These are phyloP conservation scores for Cyprinodon diabolis DNA, from an alignment of 2,797 vertebrate species.

Conservation along the genomic window DNA sequence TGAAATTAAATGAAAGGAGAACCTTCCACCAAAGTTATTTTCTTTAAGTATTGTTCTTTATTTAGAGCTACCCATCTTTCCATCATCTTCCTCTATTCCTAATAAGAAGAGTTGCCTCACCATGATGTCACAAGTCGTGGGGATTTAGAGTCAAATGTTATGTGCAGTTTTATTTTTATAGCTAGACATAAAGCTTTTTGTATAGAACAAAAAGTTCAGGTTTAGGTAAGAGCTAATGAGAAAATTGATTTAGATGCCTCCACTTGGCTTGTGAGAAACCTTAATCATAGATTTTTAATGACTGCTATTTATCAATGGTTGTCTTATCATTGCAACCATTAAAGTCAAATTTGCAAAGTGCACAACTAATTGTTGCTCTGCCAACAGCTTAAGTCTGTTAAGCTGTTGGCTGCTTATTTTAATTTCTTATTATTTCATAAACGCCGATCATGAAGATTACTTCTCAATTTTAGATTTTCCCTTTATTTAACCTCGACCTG, in stretches of 20 bases:
- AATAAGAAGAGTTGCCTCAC: background rate
- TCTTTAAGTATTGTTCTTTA: background rate
- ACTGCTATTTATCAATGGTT: too few relatives aligned
- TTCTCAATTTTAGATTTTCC: background rate
- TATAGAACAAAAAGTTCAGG: background rate
- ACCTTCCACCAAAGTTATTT: background rate
- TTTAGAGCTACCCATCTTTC: background rate
- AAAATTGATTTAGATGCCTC: background rate
- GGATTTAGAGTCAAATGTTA: background rate
- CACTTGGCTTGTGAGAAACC: background rate
- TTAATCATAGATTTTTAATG: background rate
- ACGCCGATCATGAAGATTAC: background rate
- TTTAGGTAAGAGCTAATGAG: background rate
- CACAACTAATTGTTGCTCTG: background rate
- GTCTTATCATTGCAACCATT: background rate
- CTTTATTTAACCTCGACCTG: background rate
- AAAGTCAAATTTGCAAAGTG: background rate
- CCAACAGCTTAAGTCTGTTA: background rate
- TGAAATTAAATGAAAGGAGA: background rate
- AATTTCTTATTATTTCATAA: background rate
- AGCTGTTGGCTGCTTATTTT: background rate
- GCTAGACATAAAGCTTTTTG: too few relatives aligned
- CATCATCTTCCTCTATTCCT: background rate
- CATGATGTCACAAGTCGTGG: background rate
- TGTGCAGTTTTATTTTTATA: background rate